phyloP scores from a whole-genome alignment of 2,797 vertebrate species.

The Sebastes hubbsi region DNA sequence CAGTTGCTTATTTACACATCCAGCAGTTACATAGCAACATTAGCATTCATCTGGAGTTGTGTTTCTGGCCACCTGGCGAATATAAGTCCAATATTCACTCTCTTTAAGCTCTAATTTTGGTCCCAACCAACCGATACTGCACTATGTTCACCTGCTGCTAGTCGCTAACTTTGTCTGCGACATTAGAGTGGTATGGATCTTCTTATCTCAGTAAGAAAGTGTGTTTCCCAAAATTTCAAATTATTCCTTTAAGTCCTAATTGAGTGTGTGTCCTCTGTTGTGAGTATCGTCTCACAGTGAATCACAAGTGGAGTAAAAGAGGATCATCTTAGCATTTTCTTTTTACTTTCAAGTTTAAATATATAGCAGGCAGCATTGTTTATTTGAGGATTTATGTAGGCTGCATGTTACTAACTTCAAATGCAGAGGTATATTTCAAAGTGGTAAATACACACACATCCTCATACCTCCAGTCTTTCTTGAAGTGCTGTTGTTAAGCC shows the following conservation, averaged over 20 bases:
- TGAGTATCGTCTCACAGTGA: not conserved
- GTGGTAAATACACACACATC: not conserved
- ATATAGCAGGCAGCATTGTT: not conserved
- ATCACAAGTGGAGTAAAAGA: not conserved
- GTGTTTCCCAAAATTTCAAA: not conserved
- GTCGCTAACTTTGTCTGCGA: not conserved
- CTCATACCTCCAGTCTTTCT: not conserved
- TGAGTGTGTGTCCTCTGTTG: not conserved
- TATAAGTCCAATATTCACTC: not conserved
- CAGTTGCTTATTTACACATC: not conserved
- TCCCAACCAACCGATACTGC: too few species aligned
- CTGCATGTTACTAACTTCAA: not conserved
- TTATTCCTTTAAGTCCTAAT: not conserved
- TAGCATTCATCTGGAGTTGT: not conserved
- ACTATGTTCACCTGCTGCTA: not conserved
- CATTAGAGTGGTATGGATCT: not conserved
- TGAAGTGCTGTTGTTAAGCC: not conserved
- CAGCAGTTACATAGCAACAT: not conserved
- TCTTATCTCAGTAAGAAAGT: not conserved
- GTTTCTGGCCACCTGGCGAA: not conserved
- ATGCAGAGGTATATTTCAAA: not conserved
- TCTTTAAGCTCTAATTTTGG: not conserved
- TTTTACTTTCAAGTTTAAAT: not conserved
- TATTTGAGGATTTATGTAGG: not conserved
- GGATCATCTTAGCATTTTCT: not conserved